Evolutionary conservation across 2,113 vertebrate species (phyloP).

Genomic region (Chelonoidis abingdonii): DNA sequence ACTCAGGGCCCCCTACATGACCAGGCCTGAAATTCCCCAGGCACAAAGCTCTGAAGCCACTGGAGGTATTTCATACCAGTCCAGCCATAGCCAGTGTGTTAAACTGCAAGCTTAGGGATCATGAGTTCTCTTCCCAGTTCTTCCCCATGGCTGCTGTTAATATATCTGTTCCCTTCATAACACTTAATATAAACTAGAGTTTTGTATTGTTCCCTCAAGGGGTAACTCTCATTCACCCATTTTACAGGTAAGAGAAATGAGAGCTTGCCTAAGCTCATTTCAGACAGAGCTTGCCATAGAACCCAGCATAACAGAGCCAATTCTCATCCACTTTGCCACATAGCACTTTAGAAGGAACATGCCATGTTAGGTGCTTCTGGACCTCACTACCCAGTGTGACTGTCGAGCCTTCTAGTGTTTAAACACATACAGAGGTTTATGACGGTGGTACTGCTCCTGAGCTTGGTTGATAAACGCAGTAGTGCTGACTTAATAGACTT

Average conservation of each 20-base stretch:
- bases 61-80: background rate
- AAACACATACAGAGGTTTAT: background rate
- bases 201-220: background rate
- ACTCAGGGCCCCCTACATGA: too few relatives aligned
- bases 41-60: too few relatives aligned
- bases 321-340: too few relatives aligned
- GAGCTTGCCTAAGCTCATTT: background rate
- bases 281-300: too few relatives aligned
- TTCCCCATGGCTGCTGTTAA: background rate
- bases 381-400: background rate
- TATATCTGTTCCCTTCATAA: background rate
- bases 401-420: background rate
- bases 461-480: background rate
- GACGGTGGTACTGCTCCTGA: background rate
- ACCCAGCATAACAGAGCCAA: too few relatives aligned
- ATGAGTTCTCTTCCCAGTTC: background rate
- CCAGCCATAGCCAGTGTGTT: background rate
- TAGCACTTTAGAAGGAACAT: too few relatives aligned
- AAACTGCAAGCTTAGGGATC: background rate
- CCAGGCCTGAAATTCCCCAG: background rate
- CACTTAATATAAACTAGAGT: background rate
- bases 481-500: background rate
- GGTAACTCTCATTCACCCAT: too few relatives aligned
- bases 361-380: background rate
- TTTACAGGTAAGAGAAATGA: background rate